Percentiles rank a stretch among this genome's conserved stretches.
Evolutionary conservation across 2,113 vertebrate species (phyloP).

Genomic region (Oxyura jamaicensis): DNA sequence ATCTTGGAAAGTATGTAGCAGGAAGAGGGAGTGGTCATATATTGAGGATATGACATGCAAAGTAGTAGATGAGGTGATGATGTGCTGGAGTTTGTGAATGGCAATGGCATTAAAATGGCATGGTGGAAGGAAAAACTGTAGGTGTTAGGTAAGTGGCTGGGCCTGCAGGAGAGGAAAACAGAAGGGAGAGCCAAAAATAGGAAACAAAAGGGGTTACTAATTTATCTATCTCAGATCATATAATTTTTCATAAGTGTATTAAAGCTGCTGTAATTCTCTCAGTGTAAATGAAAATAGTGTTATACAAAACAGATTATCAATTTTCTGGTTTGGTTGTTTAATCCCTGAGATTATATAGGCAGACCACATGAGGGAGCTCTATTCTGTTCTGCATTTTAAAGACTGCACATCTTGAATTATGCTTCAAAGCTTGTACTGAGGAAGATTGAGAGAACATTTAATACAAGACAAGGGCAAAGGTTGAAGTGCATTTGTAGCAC

Average conservation of each 20-base stretch:
- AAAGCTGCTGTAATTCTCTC: neutral
- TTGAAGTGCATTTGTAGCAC: neutral
- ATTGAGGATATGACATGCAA: neutral
- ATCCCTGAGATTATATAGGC: neutral
- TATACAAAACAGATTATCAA: neutral
- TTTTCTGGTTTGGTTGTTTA: neutral
- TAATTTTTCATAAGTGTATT: neutral
- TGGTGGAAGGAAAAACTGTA: neutral
- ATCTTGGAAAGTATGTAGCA: neutral
- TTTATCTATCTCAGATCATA: neutral
- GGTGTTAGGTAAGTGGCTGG: fast-evolving
- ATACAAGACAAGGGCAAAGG: neutral
- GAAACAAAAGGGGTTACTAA: neutral
- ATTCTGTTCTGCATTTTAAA: neutral
- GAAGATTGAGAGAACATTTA: neutral
- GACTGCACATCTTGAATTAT: neutral
- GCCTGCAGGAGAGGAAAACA: neutral
- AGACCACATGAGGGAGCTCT: constrained; percentile 31
- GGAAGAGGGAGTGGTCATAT: too few species aligned
- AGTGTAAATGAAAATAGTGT: neutral
- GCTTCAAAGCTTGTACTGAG: neutral
- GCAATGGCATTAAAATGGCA: neutral
- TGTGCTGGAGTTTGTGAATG: neutral
- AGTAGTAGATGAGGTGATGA: neutral
- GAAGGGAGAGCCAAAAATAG: neutral